phyloP scores from a whole-genome alignment of 53 echinoderm and acorn worm genomes.

The Temnopleurus reevesii region DNA sequence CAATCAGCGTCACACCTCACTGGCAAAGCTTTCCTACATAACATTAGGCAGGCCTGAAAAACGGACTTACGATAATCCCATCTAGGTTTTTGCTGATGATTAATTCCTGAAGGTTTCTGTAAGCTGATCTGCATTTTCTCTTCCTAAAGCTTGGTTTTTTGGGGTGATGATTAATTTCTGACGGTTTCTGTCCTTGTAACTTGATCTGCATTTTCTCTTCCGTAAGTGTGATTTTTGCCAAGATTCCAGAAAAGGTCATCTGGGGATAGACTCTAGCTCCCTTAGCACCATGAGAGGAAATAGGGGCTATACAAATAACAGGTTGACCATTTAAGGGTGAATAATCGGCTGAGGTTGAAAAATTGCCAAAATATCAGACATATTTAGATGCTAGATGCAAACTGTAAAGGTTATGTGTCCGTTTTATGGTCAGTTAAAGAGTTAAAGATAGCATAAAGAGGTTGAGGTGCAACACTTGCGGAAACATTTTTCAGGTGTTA shows the following conservation, averaged over 20 bases:
- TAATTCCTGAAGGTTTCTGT: too few species aligned
- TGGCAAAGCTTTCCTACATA: neutral
- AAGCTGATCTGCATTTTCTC: too few species aligned
- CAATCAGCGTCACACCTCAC: neutral
- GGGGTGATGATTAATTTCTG: slow-evolving; percentile 5
- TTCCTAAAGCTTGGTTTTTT: too few species aligned
- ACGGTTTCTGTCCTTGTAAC: neutral
- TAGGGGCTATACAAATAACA: slow-evolving; percentile 5
- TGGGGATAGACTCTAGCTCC: neutral
- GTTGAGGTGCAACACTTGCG: too few species aligned
- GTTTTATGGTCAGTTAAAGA: too few species aligned
- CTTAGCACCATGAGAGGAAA: slow-evolving; percentile 8
- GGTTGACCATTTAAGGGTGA: neutral
- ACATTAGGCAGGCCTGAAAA: neutral
- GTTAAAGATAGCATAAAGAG: too few species aligned
- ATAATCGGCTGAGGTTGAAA: slow-evolving; percentile 1
- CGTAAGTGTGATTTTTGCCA: neutral
- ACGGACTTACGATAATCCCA: too few species aligned
- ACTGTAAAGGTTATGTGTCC: too few species aligned
- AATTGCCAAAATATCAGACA: slow-evolving; percentile 13
- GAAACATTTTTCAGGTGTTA: too few species aligned
- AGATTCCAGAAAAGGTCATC: slow-evolving; percentile 16
- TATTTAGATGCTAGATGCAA: too few species aligned
- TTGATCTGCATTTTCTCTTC: neutral
- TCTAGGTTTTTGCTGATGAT: too few species aligned